Base-by-base conservation (phyloP, 2,113 vertebrate species). In the Trematomus loennbergii region DNA sequence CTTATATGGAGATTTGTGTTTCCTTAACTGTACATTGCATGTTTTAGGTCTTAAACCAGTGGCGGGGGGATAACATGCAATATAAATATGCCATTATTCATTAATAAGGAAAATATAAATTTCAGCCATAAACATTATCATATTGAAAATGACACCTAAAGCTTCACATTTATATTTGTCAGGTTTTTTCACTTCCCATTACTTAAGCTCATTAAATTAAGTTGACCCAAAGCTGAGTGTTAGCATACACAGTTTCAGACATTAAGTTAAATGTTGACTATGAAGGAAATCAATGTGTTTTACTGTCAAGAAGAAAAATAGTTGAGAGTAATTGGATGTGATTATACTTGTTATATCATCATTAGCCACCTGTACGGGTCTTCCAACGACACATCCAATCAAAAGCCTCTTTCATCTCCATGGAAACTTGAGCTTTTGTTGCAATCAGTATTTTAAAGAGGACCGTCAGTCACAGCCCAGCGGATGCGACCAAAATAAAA, bases 331-430 rank as follows among this genome's bases (percentile, higher is more conserved):
- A 92, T 86, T 91, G 66, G 64, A 81, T 75, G 64, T 87, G 83
- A 93, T 90, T 89, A 87, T 77, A 75, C 61, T 8, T 10, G 71
- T 85, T 86, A 87, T 80, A 88, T 86, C 66, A 80, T 89, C 79
- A 92, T 91, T 87, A 87, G 70, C 78, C 90, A 92, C 88, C 90
- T 91, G 88, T 79, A 74, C 25, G 54, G 65, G 58, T 88, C 79
- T 88, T 83, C 52, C 10, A 72, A 81, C 29, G 63, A 82, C 81
- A 57, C 66, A 50, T 70, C 79, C 82, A 89, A 87, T 88, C 84
- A 85, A 71, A 82, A 65, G 5, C 25, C 71, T 43, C 58, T 69
- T 55, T 59, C 40, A 72, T 93, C 86, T 54, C 92, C 87, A 89
- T 93, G 88, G 89, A 82, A 87, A 92, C 78, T 1, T 50, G 68